Conservation (phyloP, 1,140 invertebrate genomes). For the Zaprionus capensis region DNA sequence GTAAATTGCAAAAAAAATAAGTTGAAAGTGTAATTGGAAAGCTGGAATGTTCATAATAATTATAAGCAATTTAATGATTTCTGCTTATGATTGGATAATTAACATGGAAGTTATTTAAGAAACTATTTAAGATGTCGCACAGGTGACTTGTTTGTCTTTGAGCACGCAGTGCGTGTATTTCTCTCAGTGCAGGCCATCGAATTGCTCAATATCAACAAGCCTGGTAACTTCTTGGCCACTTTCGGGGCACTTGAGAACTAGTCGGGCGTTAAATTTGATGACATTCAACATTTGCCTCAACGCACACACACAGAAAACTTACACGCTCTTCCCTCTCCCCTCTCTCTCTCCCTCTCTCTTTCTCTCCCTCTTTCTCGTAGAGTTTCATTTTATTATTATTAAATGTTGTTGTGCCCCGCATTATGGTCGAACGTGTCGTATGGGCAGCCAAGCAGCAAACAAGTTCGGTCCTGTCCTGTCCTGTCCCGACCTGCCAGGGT, state of each 20-base stretch:
- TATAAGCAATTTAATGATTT: too few species aligned
- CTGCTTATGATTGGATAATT: too few species aligned
- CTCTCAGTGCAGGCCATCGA: constrained; percentile 13
- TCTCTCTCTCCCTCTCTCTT: constrained; percentile 6
- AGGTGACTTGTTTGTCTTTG: too few species aligned
- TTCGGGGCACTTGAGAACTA: constrained; percentile 62
- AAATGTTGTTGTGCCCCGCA: constrained; percentile 35
- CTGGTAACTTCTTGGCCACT: constrained; percentile 18
- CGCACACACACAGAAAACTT: background rate
- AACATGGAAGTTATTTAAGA: too few species aligned
- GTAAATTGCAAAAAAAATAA: too few species aligned
- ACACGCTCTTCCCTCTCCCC: background rate
- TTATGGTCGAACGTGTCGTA: constrained; percentile 53
- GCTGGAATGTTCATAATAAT: too few species aligned
- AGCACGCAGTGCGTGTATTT: background rate
- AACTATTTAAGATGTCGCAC: too few species aligned
- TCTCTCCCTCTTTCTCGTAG: constrained; percentile 16
- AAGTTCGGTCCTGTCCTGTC: constrained; percentile 29
- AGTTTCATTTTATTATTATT: constrained; percentile 44
- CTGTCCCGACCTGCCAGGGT: constrained; percentile 2
- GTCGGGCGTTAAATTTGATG: constrained; percentile 74
- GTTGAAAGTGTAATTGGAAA: too few species aligned
- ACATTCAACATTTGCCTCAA: constrained; percentile 61
- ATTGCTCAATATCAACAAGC: constrained; percentile 49
- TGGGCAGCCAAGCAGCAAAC: constrained; percentile 71